Conservation (phyloP, 2,797 vertebrate species). For the Vespertilio murinus region DNA sequence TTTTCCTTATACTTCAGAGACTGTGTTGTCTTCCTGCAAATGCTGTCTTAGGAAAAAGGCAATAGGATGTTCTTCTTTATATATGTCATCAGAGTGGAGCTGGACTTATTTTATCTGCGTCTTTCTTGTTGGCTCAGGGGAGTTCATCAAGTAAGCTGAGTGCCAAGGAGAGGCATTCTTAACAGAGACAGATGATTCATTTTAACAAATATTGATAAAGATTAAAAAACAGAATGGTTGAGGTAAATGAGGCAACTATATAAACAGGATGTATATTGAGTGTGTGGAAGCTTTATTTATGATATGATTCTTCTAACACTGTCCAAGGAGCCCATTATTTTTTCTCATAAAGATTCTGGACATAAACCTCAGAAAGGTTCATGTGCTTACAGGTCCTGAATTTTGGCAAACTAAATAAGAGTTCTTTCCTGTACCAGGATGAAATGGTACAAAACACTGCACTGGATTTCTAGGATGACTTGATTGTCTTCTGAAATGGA, state of each 20-base stretch:
- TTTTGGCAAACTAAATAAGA: background rate
- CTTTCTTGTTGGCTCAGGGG: constrained; percentile 5
- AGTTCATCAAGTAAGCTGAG: constrained; percentile 38
- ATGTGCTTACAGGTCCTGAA: background rate
- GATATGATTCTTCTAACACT: background rate
- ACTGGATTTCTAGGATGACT: background rate
- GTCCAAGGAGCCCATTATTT: background rate
- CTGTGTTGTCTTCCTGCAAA: background rate
- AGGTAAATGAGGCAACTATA: background rate
- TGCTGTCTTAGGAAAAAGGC: background rate
- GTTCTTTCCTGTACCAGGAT: background rate
- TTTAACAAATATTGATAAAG: background rate
- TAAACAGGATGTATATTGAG: background rate
- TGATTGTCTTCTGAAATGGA: background rate
- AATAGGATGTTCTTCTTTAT: background rate
- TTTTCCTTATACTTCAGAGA: background rate
- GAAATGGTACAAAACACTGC: background rate
- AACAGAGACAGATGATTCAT: background rate
- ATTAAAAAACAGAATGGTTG: background rate
- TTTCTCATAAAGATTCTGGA: background rate
- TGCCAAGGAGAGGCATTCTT: background rate
- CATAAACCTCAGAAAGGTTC: background rate
- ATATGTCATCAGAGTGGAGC: background rate
- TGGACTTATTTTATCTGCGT: constrained; percentile 44
- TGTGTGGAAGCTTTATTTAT: background rate